Percentiles rank a stretch among this genome's conserved stretches.
Evolutionary conservation across 2,888 invertebrate species (phyloP).

Genomic region (Taenaris catops): DNA sequence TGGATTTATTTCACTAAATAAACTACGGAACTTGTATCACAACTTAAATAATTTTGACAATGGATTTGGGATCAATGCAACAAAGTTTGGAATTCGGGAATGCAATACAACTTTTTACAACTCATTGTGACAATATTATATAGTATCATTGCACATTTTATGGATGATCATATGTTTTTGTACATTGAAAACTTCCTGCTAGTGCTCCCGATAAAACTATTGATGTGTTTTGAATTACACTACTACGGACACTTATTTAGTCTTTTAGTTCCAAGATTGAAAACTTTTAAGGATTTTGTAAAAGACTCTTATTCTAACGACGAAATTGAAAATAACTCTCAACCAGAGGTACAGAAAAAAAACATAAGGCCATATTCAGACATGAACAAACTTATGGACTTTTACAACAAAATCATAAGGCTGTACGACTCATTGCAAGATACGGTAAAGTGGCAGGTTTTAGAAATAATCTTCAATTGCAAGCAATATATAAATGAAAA

Average conservation of each 20-base stretch:
- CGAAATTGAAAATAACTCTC: not conserved
- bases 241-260: conserved; percentile 23
- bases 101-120: conserved; percentile 25
- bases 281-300: conserved; percentile 16
- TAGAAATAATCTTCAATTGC: too few relatives aligned
- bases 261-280: conserved; percentile 17
- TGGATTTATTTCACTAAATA: conserved; percentile 14
- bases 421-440: conserved; percentile 22
- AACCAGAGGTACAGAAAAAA: not conserved
- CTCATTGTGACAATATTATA: not conserved
- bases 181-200: too few relatives aligned
- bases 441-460: conserved; percentile 29
- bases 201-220: conserved; percentile 9
- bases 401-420: conserved; percentile 24
- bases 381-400: conserved; percentile 18
- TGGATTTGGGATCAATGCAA: conserved; percentile 15
- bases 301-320: conserved; percentile 14
- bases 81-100: not conserved
- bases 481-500: too few relatives aligned
- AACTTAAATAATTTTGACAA: conserved; percentile 25
- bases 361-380: conserved; percentile 2
- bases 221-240: conserved; percentile 17
- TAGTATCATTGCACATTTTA: not conserved
- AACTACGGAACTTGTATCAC: conserved; percentile 20
- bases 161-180: too few relatives aligned